These are phyloP conservation scores for Drosophila subquinaria DNA, from an alignment of 2,888 invertebrate genomes.

Conservation along the genomic window DNA sequence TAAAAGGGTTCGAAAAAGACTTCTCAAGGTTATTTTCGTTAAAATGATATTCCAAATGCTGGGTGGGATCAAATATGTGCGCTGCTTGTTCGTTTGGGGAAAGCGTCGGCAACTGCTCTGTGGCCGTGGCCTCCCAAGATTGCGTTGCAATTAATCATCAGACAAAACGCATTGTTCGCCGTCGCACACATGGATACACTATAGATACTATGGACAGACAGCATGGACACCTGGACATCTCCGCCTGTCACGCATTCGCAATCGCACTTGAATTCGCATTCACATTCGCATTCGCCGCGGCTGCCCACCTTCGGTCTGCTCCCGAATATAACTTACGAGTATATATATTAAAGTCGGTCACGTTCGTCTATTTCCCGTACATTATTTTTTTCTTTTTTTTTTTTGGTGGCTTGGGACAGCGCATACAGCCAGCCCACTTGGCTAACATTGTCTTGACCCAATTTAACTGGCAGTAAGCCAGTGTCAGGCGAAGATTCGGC, in stretches of 20 bases:
- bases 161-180: constrained; percentile 77
- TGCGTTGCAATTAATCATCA: constrained; percentile 78
- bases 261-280: constrained; percentile 1
- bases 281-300: constrained; percentile 9
- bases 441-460: constrained; percentile 34
- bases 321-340: constrained; percentile 50
- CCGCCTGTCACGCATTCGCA: constrained; percentile 47
- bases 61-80: neutral
- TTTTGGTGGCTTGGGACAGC: constrained; percentile 11
- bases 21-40: too few species aligned
- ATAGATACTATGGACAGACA: constrained; percentile 1
- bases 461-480: constrained; percentile 26
- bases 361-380: constrained; percentile 49
- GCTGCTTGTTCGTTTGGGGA: constrained; percentile 60
- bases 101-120: constrained; percentile 61
- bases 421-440: constrained; percentile 27
- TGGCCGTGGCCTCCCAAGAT: constrained; percentile 77
- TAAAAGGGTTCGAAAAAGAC: too few species aligned
- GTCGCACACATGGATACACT: constrained; percentile 28
- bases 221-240: constrained; percentile 15
- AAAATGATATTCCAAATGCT: too few species aligned
- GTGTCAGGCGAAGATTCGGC: constrained; percentile 4
- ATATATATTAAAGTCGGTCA: constrained; percentile 66
- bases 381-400: neutral
- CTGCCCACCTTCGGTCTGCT: constrained; percentile 43